These are phyloP conservation scores for Rhamnusium bicolor DNA, from an alignment of 2,888 invertebrate genomes.

Conservation along the genomic window DNA sequence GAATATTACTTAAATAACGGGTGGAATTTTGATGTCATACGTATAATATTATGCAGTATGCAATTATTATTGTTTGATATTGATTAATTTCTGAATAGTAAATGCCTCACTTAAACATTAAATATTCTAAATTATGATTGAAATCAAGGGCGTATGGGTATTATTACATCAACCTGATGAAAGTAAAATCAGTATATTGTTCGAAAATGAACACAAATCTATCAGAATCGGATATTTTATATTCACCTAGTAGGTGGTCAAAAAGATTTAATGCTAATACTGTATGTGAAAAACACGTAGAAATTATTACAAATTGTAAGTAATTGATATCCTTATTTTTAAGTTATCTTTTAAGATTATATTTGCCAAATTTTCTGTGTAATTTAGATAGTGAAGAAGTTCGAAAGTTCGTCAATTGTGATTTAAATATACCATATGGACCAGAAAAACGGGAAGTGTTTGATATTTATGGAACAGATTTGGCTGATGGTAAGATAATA, in stretches of 20 bases:
- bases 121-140: not conserved
- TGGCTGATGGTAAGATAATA: slow-evolving; percentile 73
- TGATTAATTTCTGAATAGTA: too few species aligned
- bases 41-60: too few species aligned
- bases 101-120: not conserved
- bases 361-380: not conserved
- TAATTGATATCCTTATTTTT: slow-evolving; percentile 33
- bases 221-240: slow-evolving; percentile 73
- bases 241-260: slow-evolving; percentile 78
- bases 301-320: slow-evolving; percentile 73
- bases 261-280: slow-evolving; percentile 72
- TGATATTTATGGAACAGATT: slow-evolving; percentile 82
- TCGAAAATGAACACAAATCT: slow-evolving; percentile 29
- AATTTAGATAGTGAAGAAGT: slow-evolving; percentile 74
- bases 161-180: not conserved
- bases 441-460: slow-evolving; percentile 76
- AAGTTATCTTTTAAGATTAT: too few species aligned
- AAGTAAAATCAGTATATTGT: not conserved
- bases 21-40: too few species aligned
- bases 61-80: too few species aligned
- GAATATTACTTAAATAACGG: too few species aligned
- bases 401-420: slow-evolving; percentile 73
- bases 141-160: too few species aligned
- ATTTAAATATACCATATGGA: slow-evolving; percentile 80
- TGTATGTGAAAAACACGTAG: slow-evolving; percentile 73